phyloP scores from a whole-genome alignment of 1,140 invertebrate genomes.

The Parasteatoda tepidariorum region DNA sequence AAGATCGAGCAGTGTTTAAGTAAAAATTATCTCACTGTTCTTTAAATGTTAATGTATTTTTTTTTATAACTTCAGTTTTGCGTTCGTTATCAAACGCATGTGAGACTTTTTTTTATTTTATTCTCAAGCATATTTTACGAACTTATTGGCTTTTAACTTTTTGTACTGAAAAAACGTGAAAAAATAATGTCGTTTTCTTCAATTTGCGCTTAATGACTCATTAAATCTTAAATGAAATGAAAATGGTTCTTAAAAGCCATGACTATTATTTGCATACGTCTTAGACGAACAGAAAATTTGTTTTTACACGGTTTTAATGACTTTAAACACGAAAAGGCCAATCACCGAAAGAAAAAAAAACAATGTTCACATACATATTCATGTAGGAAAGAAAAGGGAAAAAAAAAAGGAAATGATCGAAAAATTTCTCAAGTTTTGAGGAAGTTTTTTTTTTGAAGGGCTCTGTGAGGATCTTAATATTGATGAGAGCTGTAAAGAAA shows the following conservation, averaged over 20 bases:
- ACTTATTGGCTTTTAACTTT: neutral
- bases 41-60: conserved; percentile 43
- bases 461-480: too few species aligned
- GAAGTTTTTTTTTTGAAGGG: too few species aligned
- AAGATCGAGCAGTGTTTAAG: conserved; percentile 49
- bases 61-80: neutral
- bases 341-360: neutral
- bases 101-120: conserved; percentile 16
- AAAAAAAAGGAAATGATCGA: too few species aligned
- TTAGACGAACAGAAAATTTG: neutral
- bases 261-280: neutral
- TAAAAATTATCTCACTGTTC: conserved; percentile 52
- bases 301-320: neutral
- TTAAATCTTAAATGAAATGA: conserved; percentile 44
- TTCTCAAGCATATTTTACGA: neutral
- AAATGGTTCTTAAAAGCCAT: conserved; percentile 1
- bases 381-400: too few species aligned
- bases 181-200: neutral
- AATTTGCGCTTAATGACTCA: conserved; percentile 35
- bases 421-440: too few species aligned
- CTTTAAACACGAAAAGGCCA: neutral
- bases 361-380: too few species aligned
- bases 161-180: neutral
- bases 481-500: too few species aligned
- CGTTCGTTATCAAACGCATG: neutral